Conservation (phyloP, 1,140 invertebrate species). For the Psilanteris sp. region DNA sequence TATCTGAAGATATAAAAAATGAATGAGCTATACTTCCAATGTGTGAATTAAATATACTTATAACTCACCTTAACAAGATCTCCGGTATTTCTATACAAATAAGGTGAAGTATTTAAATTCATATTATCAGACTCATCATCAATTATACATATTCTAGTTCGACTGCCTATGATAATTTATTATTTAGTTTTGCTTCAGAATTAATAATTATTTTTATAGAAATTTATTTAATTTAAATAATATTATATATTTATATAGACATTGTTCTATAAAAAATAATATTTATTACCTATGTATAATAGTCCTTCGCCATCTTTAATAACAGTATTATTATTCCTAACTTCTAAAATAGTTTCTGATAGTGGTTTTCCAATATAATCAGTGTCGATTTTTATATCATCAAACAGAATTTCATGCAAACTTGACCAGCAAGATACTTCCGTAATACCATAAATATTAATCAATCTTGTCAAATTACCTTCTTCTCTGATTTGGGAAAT, state of each 20-base stretch:
- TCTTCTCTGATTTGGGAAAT: slow-evolving; percentile 78
- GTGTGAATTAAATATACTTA: neutral
- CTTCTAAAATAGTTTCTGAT: slow-evolving; percentile 82
- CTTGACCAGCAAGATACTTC: slow-evolving; percentile 92
- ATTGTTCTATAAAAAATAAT: too few species aligned
- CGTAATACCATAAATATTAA: slow-evolving; percentile 90
- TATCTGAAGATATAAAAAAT: too few species aligned
- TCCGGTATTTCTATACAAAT: slow-evolving; percentile 84
- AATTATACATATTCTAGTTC: slow-evolving; percentile 82
- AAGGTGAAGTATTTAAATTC: slow-evolving; percentile 66
- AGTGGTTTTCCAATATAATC: slow-evolving; percentile 82
- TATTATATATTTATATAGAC: too few species aligned
- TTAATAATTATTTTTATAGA: too few species aligned
- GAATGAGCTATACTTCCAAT: too few species aligned
- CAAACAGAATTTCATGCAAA: slow-evolving; percentile 80
- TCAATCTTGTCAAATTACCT: slow-evolving; percentile 82
- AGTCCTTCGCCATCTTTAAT: slow-evolving; percentile 78
- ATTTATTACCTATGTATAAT: slow-evolving; percentile 81
- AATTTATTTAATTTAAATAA: slow-evolving; percentile 11
- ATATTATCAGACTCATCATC: slow-evolving; percentile 80
- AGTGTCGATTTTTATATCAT: slow-evolving; percentile 44
- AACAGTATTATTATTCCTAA: slow-evolving; percentile 72
- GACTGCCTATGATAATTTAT: slow-evolving; percentile 79
- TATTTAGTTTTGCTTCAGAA: neutral
- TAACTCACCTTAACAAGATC: slow-evolving; percentile 81